A percentile compares a stretch with the other conserved stretches of the same genome.
Conservation (phyloP, 2,888 invertebrate genomes). For the Drosophila recens region DNA sequence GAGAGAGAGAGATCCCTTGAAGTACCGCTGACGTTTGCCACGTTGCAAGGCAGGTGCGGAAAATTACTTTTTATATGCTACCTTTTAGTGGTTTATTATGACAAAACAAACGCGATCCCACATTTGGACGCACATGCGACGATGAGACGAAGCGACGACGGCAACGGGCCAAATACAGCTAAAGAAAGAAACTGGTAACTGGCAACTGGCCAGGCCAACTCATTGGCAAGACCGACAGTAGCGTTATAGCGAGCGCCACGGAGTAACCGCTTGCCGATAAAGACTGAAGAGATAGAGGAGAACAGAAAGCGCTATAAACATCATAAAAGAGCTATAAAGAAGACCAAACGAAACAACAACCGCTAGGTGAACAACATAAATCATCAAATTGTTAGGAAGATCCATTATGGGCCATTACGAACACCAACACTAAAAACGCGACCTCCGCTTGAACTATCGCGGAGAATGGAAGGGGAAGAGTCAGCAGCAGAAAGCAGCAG, state of each 20-base stretch:
- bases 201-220: slow-evolving; percentile 8
- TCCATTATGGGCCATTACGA: slow-evolving; percentile 82
- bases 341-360: slow-evolving; percentile 72
- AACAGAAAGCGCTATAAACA: slow-evolving; percentile 68
- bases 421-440: slow-evolving; percentile 52
- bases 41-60: slow-evolving; percentile 82
- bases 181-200: slow-evolving; percentile 15
- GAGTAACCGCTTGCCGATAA: slow-evolving; percentile 62
- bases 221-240: slow-evolving; percentile 18
- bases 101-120: slow-evolving; percentile 74
- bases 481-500: slow-evolving; percentile 42
- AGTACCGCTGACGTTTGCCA: slow-evolving; percentile 71
- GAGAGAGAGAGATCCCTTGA: slow-evolving; percentile 63
- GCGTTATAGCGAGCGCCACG: slow-evolving; percentile 17
- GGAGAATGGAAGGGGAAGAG: slow-evolving; percentile 4
- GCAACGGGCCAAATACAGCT: slow-evolving; percentile 17
- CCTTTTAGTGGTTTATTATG: slow-evolving; percentile 82
- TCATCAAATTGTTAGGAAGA: slow-evolving; percentile 82
- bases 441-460: slow-evolving; percentile 47
- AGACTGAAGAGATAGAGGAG: slow-evolving; percentile 30
- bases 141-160: slow-evolving; percentile 38
- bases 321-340: slow-evolving; percentile 72
- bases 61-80: slow-evolving; percentile 82
- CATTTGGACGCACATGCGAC: slow-evolving; percentile 56
- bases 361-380: slow-evolving; percentile 81